Percentiles rank a stretch among this genome's conserved stretches.
phyloP scores from a whole-genome alignment of 2,888 invertebrate species.

The Operophtera brumata region DNA sequence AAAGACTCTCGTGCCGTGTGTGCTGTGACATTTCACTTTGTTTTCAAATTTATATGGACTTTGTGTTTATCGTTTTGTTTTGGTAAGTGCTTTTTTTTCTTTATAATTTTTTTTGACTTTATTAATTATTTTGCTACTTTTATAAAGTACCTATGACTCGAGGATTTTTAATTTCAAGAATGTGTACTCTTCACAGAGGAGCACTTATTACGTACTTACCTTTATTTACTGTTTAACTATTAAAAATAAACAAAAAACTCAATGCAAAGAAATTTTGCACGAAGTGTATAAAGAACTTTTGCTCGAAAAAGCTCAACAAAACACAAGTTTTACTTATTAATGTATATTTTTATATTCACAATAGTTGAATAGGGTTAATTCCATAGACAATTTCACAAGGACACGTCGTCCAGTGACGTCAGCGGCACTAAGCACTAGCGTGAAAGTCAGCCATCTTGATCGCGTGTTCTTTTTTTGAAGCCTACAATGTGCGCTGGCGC shows the following conservation, averaged over 20 bases:
- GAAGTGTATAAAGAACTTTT: constrained; percentile 7
- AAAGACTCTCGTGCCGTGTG: constrained; percentile 73
- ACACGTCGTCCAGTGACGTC: constrained; percentile 78
- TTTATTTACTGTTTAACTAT: no score
- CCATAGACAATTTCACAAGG: constrained; percentile 67
- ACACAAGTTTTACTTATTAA: constrained; percentile 18
- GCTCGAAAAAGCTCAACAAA: constrained; percentile 25
- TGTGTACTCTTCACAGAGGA: not conserved
- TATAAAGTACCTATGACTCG: not conserved
- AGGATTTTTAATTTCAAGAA: not conserved
- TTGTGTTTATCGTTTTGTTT: constrained; percentile 63
- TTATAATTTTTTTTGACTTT: constrained; percentile 25
- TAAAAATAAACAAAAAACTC: no score
- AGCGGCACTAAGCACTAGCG: constrained; percentile 73
- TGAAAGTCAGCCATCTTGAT: constrained; percentile 78
- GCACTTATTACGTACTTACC: no score
- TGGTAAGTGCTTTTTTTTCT: constrained; percentile 64
- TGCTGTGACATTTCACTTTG: constrained; percentile 68
- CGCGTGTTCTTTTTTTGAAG: constrained; percentile 74
- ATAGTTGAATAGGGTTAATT: constrained; percentile 43
- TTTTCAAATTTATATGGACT: constrained; percentile 64
- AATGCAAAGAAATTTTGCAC: not conserved
- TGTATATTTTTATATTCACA: constrained; percentile 30
- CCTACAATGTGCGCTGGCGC: constrained; percentile 73
- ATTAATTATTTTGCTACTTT: not conserved